A percentile compares a stretch with the other conserved stretches of the same genome.
phyloP scores from a whole-genome alignment of 1,140 invertebrate genomes.

The Charaxes varanes region DNA sequence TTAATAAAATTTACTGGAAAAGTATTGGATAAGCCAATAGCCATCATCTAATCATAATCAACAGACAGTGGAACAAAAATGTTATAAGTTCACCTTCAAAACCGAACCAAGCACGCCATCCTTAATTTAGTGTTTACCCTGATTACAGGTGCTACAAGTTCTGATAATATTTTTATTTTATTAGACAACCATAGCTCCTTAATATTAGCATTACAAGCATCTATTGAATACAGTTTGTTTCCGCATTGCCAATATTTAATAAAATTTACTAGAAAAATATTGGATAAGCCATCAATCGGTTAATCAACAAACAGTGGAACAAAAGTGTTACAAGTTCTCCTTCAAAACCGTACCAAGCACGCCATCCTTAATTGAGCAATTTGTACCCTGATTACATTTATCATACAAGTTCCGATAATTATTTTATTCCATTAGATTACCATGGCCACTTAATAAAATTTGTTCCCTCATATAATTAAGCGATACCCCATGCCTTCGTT shows the following conservation, averaged over 20 bases:
- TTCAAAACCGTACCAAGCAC: too few relatives aligned
- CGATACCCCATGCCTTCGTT: constrained; percentile 21
- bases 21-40: constrained; percentile 1
- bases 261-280: too few relatives aligned
- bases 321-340: too few relatives aligned
- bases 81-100: too few relatives aligned
- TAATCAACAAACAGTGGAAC: too few relatives aligned
- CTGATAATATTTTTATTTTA: constrained; percentile 7
- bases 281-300: too few relatives aligned
- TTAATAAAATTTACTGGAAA: too few relatives aligned
- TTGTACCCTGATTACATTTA: not conserved
- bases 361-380: constrained; percentile 8
- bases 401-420: constrained; percentile 5
- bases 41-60: not conserved
- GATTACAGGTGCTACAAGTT: not conserved
- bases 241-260: too few relatives aligned
- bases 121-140: not conserved
- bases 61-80: too few relatives aligned
- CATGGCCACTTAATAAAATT: constrained; percentile 28
- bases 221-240: too few relatives aligned
- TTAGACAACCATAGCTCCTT: constrained; percentile 20
- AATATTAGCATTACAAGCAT: too few relatives aligned
- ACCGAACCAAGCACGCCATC: too few relatives aligned
- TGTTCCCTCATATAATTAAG: constrained; percentile 17
- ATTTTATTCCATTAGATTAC: constrained; percentile 11